phyloP scores from a whole-genome alignment of 1,140 invertebrate genomes.

The Atopsyche davidsoni region DNA sequence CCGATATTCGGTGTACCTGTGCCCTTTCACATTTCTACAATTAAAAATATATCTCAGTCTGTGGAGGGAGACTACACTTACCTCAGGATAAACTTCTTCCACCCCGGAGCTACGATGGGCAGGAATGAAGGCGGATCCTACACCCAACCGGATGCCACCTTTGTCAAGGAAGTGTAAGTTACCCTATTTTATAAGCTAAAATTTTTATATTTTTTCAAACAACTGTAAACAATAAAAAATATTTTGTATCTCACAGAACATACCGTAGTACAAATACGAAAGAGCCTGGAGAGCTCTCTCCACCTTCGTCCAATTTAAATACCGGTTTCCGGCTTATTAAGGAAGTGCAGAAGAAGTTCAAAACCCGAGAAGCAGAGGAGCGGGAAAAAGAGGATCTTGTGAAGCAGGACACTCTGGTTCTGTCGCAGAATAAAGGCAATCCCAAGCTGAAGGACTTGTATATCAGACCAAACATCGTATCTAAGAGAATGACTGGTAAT shows the following conservation, averaged over 20 bases:
- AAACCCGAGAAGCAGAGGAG: slow-evolving; percentile 96
- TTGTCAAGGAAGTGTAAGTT: slow-evolving; percentile 95
- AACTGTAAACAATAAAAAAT: neutral
- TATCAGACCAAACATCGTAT: slow-evolving; percentile 96
- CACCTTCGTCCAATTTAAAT: slow-evolving; percentile 93
- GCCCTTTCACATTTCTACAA: slow-evolving; percentile 97
- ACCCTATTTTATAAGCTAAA: slow-evolving; percentile 3
- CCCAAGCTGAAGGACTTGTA: slow-evolving; percentile 98
- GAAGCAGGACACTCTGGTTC: slow-evolving; percentile 95
- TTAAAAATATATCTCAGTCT: slow-evolving; percentile 97
- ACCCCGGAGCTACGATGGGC: slow-evolving; percentile 93
- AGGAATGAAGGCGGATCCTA: slow-evolving; percentile 85
- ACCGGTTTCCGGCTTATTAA: slow-evolving; percentile 97
- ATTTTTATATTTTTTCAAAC: slow-evolving; percentile 7
- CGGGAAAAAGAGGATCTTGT: slow-evolving; percentile 97
- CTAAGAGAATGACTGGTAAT: slow-evolving; percentile 90
- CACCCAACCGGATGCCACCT: slow-evolving; percentile 91
- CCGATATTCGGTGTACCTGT: slow-evolving; percentile 94
- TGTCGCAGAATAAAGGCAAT: slow-evolving; percentile 95
- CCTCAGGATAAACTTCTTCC: slow-evolving; percentile 97
- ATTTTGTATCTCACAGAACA: slow-evolving; percentile 60
- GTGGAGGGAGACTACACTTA: slow-evolving; percentile 99
- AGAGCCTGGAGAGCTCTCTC: slow-evolving; percentile 92
- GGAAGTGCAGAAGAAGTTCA: slow-evolving; percentile 98
- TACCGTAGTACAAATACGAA: slow-evolving; percentile 97